Evolutionary conservation across 2,797 vertebrate genomes (phyloP).

Genomic region (Arctocebus calabarensis): DNA sequence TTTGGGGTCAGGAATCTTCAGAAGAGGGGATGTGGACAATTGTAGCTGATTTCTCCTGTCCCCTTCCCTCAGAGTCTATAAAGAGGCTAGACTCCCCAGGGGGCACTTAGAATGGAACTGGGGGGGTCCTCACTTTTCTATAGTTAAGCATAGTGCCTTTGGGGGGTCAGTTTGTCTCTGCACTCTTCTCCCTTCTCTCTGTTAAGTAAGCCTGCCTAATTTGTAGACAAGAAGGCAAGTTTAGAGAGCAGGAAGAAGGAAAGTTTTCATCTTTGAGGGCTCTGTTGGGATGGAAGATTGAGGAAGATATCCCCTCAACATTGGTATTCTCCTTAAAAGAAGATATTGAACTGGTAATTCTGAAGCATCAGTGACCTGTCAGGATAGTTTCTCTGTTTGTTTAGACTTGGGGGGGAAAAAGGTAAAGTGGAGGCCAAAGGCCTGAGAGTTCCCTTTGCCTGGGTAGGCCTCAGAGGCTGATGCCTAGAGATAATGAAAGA

Average conservation of each 20-base stretch:
- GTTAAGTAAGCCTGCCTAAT: conserved; percentile 21
- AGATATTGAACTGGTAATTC: conserved; percentile 58
- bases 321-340: conserved; percentile 40
- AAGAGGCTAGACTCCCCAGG: conserved; percentile 14
- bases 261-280: conserved; percentile 51
- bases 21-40: neutral
- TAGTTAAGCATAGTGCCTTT: conserved; percentile 12
- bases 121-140: neutral
- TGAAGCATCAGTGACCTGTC: conserved; percentile 65
- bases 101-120: neutral
- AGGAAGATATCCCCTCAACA: neutral
- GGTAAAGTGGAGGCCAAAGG: conserved; percentile 73
- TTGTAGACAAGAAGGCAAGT: conserved; percentile 63
- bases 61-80: conserved; percentile 5
- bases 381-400: conserved; percentile 76
- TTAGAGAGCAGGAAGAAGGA: conserved; percentile 29
- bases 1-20: neutral
- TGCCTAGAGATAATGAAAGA: conserved; percentile 60
- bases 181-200: neutral
- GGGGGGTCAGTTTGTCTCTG: neutral
- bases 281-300: conserved; percentile 3
- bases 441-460: conserved; percentile 61
- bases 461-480: conserved; percentile 74
- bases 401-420: conserved; percentile 77
- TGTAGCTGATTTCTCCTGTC: neutral